phyloP scores from a whole-genome alignment of 1,140 invertebrate genomes.

The Dendroctonus ponderosae region DNA sequence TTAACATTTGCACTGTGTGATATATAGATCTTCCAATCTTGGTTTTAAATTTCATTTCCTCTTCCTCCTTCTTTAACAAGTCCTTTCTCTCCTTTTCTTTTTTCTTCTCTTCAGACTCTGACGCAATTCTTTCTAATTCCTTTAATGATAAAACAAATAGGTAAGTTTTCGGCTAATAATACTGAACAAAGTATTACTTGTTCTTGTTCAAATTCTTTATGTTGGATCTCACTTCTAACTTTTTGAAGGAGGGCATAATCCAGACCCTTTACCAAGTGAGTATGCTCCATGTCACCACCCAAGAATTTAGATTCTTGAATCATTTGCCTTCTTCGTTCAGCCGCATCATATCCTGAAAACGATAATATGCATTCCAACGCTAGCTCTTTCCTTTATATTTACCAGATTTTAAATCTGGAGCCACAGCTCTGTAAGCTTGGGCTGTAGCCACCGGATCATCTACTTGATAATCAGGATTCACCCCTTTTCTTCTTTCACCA shows the following conservation, averaged over 20 bases:
- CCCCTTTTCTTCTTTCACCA: conserved; percentile 87
- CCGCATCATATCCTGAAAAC: conserved; percentile 74
- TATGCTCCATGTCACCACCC: conserved; percentile 99
- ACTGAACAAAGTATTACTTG: conserved; percentile 46
- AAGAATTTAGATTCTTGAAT: conserved; percentile 99
- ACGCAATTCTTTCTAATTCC: conserved; percentile 72
- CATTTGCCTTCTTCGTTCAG: conserved; percentile 90
- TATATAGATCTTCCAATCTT: conserved; percentile 74
- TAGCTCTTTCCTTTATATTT: background rate
- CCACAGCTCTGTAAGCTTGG: conserved; percentile 91
- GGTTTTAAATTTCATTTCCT: conserved; percentile 80
- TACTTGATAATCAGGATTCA: conserved; percentile 74
- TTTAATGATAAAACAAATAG: background rate
- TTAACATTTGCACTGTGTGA: conserved; percentile 64
- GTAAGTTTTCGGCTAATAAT: background rate
- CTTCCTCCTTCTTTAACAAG: conserved; percentile 60
- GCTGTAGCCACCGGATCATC: conserved; percentile 85
- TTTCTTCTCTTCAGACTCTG: conserved; percentile 58
- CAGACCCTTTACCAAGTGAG: conserved; percentile 99
- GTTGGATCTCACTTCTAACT: conserved; percentile 75
- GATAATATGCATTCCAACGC: background rate
- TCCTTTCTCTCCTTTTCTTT: conserved; percentile 65
- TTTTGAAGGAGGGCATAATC: conserved; percentile 99
- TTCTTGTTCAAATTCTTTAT: conserved; percentile 80
- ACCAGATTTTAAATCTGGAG: conserved; percentile 87